phyloP scores from a whole-genome alignment of 1,140 invertebrate species.

The Drosophila littoralis region DNA sequence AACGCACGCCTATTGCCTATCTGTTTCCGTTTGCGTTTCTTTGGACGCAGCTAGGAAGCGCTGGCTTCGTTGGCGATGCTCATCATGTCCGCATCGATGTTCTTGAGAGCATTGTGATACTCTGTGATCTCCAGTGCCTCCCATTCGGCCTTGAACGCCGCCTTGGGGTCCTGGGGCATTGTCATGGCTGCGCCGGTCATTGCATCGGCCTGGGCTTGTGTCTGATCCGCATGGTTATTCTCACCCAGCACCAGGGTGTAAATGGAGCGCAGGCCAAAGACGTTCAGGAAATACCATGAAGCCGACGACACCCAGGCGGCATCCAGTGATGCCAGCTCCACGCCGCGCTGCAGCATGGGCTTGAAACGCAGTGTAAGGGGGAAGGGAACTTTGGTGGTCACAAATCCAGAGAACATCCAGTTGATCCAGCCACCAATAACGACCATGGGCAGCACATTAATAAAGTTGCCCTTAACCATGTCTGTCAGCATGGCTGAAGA shows the following conservation, averaged over 20 bases:
- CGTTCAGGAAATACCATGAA: conserved; percentile 99
- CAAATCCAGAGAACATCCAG: conserved; percentile 99
- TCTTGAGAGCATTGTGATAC: conserved; percentile 94
- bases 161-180: conserved; percentile 98
- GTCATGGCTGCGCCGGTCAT: conserved; percentile 98
- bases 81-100: conserved; percentile 88
- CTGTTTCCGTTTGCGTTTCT: conserved; percentile 3
- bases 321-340: conserved; percentile 97
- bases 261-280: conserved; percentile 98
- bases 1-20: conserved; percentile 35
- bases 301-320: conserved; percentile 99
- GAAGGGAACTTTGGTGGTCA: conserved; percentile 99
- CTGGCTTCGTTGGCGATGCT: conserved; percentile 44
- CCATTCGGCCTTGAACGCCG: conserved; percentile 99
- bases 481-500: conserved; percentile 95
- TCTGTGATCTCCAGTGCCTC: conserved; percentile 98
- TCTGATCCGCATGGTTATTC: conserved; percentile 99
- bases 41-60: conserved; percentile 11
- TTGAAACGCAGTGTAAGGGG: conserved; percentile 99
- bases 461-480: conserved; percentile 99
- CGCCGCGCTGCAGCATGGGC: conserved; percentile 99
- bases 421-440: conserved; percentile 99
- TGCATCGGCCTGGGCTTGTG: conserved; percentile 98
- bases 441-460: conserved; percentile 99
- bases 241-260: conserved; percentile 99